phyloP scores from a whole-genome alignment of 2,888 invertebrate species.

The Eudemis profundana region DNA sequence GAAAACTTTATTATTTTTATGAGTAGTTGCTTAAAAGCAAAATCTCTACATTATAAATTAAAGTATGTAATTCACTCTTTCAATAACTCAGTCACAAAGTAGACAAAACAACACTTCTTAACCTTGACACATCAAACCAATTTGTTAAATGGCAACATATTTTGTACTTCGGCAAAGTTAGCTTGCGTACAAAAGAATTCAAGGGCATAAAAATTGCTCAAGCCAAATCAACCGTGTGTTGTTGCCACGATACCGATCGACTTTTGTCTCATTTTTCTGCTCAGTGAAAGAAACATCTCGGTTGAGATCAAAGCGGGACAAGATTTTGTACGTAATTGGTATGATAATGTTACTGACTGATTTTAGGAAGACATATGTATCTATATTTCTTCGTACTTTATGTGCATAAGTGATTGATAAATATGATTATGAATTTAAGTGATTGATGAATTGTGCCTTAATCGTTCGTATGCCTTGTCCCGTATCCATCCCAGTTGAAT shows the following conservation, averaged over 20 bases:
- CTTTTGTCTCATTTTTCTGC: constrained; percentile 27
- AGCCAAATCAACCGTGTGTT: constrained; percentile 36
- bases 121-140: not conserved
- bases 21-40: too few species aligned
- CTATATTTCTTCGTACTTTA: not conserved
- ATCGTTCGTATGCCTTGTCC: too few species aligned
- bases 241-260: constrained; percentile 15
- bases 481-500: too few species aligned
- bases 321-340: constrained; percentile 2
- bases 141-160: not conserved
- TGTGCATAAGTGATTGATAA: too few species aligned
- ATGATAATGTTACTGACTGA: not conserved
- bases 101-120: too few species aligned
- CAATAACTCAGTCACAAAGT: too few species aligned
- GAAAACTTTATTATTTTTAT: too few species aligned
- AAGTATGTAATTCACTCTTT: too few species aligned
- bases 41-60: too few species aligned
- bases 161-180: not conserved
- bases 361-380: not conserved
- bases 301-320: constrained; percentile 1
- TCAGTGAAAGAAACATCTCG: constrained; percentile 9
- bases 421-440: too few species aligned
- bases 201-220: constrained; percentile 41
- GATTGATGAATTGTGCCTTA: too few species aligned
- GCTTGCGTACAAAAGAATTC: constrained; percentile 24